Evolutionary conservation across 2,888 invertebrate genomes (phyloP).

Genomic region (Apodemia mormo): DNA sequence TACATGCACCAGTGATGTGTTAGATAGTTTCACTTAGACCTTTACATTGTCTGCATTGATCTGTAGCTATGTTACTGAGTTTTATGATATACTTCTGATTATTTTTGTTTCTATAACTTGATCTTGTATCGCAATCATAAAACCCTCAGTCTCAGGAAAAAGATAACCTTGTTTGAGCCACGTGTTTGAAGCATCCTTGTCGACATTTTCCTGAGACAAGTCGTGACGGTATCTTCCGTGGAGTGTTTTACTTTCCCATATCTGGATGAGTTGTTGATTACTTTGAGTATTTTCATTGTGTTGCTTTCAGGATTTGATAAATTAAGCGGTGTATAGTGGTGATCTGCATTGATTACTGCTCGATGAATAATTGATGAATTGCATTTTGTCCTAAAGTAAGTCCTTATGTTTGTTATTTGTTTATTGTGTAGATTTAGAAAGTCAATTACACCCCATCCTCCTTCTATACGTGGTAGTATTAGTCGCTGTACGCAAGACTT

Average conservation of each 20-base stretch:
- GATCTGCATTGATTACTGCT: too few relatives aligned
- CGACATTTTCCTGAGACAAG: background rate
- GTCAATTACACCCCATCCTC: background rate
- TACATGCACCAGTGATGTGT: background rate
- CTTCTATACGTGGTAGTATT: background rate
- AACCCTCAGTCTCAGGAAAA: too few relatives aligned
- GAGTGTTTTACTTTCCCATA: background rate
- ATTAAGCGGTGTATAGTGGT: too few relatives aligned
- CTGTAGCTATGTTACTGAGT: too few relatives aligned
- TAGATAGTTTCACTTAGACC: background rate
- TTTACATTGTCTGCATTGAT: background rate
- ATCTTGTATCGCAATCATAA: background rate
- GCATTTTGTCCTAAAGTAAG: too few relatives aligned
- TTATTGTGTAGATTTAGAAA: background rate
- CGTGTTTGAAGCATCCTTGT: background rate
- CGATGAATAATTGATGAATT: too few relatives aligned
- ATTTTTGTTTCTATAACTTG: conserved; percentile 5
- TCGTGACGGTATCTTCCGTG: background rate
- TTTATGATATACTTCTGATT: too few relatives aligned
- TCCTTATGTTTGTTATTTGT: too few relatives aligned
- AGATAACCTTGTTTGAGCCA: background rate
- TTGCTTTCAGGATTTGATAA: background rate
- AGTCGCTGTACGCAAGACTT: background rate
- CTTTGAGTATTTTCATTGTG: background rate
- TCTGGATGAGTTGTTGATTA: background rate